These are phyloP conservation scores for Troides oblongomaculatus DNA, from an alignment of 2,888 invertebrate genomes.

Conservation along the genomic window DNA sequence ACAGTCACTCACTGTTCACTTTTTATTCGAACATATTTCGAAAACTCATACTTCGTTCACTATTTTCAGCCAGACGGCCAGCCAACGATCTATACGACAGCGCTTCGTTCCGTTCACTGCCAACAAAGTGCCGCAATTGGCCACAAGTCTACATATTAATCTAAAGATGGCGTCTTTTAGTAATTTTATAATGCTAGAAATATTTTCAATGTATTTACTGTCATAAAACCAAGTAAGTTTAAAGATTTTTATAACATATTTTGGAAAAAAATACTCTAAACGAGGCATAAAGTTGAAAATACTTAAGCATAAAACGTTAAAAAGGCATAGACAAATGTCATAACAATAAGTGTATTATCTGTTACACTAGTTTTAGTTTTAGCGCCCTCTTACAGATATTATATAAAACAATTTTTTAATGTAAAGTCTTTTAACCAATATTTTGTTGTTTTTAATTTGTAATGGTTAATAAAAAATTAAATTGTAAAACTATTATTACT, in stretches of 20 bases:
- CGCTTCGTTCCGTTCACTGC: constrained; percentile 78
- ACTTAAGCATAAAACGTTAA: constrained; percentile 10
- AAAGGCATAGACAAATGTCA: constrained; percentile 11
- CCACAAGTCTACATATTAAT: constrained; percentile 40
- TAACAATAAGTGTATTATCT: constrained; percentile 10
- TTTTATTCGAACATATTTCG: constrained; percentile 79
- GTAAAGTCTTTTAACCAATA: too few species aligned
- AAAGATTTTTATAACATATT: background rate
- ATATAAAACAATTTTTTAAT: background rate
- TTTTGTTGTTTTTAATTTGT: too few species aligned
- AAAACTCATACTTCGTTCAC: constrained; percentile 79
- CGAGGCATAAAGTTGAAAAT: constrained; percentile 13
- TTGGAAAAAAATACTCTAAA: background rate
- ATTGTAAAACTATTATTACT: too few species aligned
- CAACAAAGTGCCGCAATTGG: constrained; percentile 56
- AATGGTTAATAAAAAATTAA: too few species aligned
- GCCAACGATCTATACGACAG: constrained; percentile 77
- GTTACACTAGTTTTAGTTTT: background rate
- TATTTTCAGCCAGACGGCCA: constrained; percentile 76
- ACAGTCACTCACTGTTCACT: constrained; percentile 78
- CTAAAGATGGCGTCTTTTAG: constrained; percentile 49
- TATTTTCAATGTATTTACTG: background rate
- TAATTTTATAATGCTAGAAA: background rate
- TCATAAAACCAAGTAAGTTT: background rate
- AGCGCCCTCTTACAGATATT: constrained; percentile 12